Base-by-base conservation (phyloP, 2,113 vertebrate genomes). In the Clarias gariepinus region DNA sequence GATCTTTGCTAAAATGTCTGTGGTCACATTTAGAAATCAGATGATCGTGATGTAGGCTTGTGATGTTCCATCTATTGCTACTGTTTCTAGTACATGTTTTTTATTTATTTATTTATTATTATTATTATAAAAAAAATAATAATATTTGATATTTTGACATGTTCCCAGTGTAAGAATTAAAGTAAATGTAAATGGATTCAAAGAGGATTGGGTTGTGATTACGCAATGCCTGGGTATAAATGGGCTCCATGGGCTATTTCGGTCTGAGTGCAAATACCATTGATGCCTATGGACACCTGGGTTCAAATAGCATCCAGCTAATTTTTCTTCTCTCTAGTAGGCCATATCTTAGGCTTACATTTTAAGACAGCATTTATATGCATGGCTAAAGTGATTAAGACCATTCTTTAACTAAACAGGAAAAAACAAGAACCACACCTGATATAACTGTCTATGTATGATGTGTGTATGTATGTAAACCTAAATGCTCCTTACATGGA, bases 1-100 rank as follows among this genome's bases (percentile, higher is more conserved):
- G 33, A 74, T 41, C 36, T 47, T 74, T 52, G 71, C 71, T 25
- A 82, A 68, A 82, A 33, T 63, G 18, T 71, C 87, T 57, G 18
- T 73, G 77, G n/a, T 76, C 25, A 33, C 66, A 71, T 73, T 87
- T 84, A 18, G 8, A 41, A n/a, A 60, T n/a, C 36, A 63, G 4
- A 77, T 61, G 33, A 47, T 87, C 36, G 60, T 2, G 4, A 25
- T 33, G 60, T 80, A 71, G 52, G n/a, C 61, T n/a, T 4, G 1
- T 12, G 71, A 47, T 19, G 33, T 3, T 18, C 21, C 33, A 71
- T 52, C 57, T 63, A 71, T 7, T 60, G 18, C 7, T 3, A 9
- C 68, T 36, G 68, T 30, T 30, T 71, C 36, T 23, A 10, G 36
- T 8, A 36, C 10, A 12, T 28, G n/a, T 66, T 28, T 47, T 12